These are phyloP conservation scores for Gymnorhina tibicen DNA, from an alignment of 2,113 vertebrate genomes.

Conservation along the genomic window DNA sequence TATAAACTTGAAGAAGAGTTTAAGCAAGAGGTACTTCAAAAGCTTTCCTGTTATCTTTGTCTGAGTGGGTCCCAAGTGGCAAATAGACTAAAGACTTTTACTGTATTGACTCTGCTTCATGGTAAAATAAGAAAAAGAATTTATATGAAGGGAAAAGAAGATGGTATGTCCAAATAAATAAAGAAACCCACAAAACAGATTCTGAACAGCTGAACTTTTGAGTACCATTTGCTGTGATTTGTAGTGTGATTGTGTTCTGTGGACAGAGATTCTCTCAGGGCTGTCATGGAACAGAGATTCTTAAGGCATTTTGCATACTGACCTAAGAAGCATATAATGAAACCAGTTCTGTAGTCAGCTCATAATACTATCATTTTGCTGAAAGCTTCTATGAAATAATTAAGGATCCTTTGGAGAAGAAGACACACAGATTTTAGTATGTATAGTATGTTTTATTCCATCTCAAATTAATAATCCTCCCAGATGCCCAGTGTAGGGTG, in stretches of 20 bases:
- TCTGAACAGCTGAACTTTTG: background rate
- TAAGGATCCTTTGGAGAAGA: background rate
- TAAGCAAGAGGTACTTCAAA: background rate
- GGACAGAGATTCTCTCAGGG: background rate
- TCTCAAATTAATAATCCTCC: background rate
- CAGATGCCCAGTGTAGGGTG: background rate
- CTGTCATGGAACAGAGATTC: background rate
- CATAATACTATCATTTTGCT: background rate
- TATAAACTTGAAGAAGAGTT: background rate
- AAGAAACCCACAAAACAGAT: background rate
- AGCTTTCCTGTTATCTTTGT: background rate
- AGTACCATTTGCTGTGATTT: background rate
- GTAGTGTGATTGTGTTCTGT: background rate
- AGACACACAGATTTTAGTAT: background rate
- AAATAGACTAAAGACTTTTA: background rate
- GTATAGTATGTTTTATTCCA: conserved; percentile 7
- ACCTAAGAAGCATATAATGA: background rate
- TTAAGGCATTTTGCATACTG: background rate
- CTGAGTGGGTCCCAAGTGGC: background rate
- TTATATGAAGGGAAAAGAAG: background rate
- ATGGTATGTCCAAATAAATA: background rate
- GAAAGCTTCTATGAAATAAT: background rate
- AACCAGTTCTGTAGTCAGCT: background rate
- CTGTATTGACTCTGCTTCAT: background rate
- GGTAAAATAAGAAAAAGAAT: background rate